Evolutionary conservation across 2,113 vertebrate genomes (phyloP).

Genomic region (Monopterus albus): DNA sequence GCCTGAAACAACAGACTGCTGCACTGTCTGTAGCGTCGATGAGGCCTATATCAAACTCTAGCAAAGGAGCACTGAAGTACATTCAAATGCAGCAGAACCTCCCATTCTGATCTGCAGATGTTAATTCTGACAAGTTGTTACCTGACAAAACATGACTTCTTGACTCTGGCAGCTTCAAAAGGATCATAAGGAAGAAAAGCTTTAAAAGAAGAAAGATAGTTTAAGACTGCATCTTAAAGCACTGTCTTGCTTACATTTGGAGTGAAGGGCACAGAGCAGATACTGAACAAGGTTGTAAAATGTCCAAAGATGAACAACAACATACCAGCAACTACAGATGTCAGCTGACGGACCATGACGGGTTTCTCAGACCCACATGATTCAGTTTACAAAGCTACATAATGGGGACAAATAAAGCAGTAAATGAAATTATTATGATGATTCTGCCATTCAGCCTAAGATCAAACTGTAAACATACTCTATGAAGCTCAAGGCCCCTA

Average conservation of each 20-base stretch:
- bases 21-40: conserved; percentile 59
- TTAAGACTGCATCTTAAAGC: too few relatives aligned
- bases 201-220: conserved; percentile 2
- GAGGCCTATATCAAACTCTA: conserved; percentile 57
- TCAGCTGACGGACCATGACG: conserved; percentile 10
- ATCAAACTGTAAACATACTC: conserved; percentile 14
- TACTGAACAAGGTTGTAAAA: conserved; percentile 17
- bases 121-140: conserved; percentile 77
- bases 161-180: conserved; percentile 61
- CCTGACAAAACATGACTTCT: conserved; percentile 62
- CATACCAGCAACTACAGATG: conserved; percentile 4
- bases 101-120: conserved; percentile 77
- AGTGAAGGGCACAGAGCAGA: too few relatives aligned
- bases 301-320: background rate
- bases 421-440: background rate
- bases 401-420: background rate
- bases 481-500: conserved; percentile 28
- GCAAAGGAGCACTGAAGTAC: conserved; percentile 39
- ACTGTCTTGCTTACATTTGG: too few relatives aligned
- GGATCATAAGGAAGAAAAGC: conserved; percentile 39
- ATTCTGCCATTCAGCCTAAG: background rate
- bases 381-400: background rate
- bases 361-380: background rate
- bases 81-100: conserved; percentile 68
- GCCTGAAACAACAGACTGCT: conserved; percentile 66